phyloP scores from a whole-genome alignment of 1,140 invertebrate genomes.

The Lepidurus couesii region DNA sequence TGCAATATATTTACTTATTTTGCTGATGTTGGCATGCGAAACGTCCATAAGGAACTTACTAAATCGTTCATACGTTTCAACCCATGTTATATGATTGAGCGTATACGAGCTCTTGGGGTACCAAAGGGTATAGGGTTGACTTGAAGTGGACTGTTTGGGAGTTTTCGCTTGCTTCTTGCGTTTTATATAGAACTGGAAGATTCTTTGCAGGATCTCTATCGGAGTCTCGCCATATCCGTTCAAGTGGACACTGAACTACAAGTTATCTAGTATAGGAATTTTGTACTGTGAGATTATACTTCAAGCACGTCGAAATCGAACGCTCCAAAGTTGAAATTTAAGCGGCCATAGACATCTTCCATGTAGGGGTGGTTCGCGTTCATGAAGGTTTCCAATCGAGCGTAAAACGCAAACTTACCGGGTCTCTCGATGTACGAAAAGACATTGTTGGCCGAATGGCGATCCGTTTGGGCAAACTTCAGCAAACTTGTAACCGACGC shows the following conservation, averaged over 20 bases:
- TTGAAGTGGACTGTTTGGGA: not conserved
- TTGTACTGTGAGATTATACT: not conserved
- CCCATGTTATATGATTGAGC: not conserved
- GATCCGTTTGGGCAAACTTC: not conserved
- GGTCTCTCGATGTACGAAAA: not conserved
- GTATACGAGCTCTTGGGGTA: not conserved
- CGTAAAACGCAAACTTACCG: not conserved
- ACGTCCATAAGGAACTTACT: not conserved
- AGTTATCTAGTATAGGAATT: not conserved
- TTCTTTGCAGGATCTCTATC: not conserved
- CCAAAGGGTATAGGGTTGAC: not conserved
- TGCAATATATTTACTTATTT: not conserved
- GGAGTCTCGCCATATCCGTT: not conserved
- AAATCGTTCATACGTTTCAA: not conserved
- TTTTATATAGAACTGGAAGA: not conserved
- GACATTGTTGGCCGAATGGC: not conserved
- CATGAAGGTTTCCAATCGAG: not conserved
- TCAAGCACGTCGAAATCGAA: slow-evolving; percentile 8
- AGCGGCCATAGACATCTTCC: not conserved
- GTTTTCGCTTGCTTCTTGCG: not conserved
- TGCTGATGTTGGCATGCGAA: not conserved
- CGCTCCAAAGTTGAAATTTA: not conserved
- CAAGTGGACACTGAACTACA: slow-evolving; percentile 10
- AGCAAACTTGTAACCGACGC: not conserved
- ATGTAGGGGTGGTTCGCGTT: not conserved